Base-by-base conservation (phyloP, 2,113 vertebrate species). In the Lanius collurio region DNA sequence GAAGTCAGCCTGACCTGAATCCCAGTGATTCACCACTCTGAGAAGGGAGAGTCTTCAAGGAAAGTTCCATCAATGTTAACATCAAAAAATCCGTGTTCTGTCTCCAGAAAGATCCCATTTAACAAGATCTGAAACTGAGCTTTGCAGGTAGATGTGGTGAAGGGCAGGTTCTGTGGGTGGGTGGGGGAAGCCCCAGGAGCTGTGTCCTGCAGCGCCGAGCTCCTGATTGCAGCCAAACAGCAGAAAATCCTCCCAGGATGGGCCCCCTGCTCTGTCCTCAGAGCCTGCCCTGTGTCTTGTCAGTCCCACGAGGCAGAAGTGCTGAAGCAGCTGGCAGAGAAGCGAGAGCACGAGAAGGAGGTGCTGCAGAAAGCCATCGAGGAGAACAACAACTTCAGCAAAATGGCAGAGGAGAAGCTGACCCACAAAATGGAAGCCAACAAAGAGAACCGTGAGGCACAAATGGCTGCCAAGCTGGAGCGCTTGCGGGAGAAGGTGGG, bases 381-480 rank as follows among this genome's bases (percentile, higher is more conserved):
- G 71, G 99, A 99, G 77, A 99, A 98, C 96, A 98, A 98, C 98
- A 99, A 99, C 96, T 99, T 99, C 93, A 99, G 98, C 95, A 99
- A 99, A 97, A 99, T 98, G 98, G 98, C 98, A 37, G 98, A 99
- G 83, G 99, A 99, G 97, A 99, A 99, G 75, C 97, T 99, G 93
- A 99, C 98, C 96, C 98, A 98, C 95, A 99, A 99, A 97, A 99
- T 99, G 99, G 99, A 99, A 98, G 98, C 98, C 15, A 99, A 98
- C 97, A 99, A 99, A 96, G 99, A 99, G 95, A 99, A 99, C 94
- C 98, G 98, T 14, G 98, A 98, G 84, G 99, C 99, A 44, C 98
- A 98, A 83, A 98, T 99, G 98, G 99, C 99, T 7, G 99, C 99
- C 52, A 98, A 99, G 73, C 98, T 98, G 95, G 99, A 99, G 91